These are phyloP conservation scores for Cynodonichthys magdalenae DNA, from an alignment of 2,797 vertebrate species.

Conservation along the genomic window DNA sequence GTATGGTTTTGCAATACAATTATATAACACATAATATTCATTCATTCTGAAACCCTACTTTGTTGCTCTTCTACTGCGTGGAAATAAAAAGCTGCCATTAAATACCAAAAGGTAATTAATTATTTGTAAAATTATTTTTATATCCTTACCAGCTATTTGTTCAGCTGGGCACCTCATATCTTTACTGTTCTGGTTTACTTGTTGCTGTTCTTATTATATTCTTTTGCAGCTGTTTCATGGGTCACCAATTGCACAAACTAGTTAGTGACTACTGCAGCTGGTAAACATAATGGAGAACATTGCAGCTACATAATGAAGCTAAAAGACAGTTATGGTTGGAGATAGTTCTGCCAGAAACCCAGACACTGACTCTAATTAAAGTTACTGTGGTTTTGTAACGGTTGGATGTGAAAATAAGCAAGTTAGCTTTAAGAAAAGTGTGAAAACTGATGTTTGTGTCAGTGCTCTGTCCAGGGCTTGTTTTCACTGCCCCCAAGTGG, in stretches of 20 bases:
- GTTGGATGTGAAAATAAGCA: not conserved
- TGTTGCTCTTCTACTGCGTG: slow-evolving; percentile 1
- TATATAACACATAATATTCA: not conserved
- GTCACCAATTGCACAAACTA: not conserved
- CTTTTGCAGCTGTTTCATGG: not conserved
- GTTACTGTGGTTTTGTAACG: not conserved
- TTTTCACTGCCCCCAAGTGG: slow-evolving; percentile 4
- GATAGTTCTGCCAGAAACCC: not conserved
- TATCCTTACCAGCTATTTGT: slow-evolving; percentile 13
- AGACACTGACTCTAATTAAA: slow-evolving; percentile 4
- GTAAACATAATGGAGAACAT: slow-evolving; percentile 6
- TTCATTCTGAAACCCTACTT: not conserved
- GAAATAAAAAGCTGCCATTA: not conserved
- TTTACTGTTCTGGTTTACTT: too few relatives aligned
- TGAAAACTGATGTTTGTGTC: not conserved
- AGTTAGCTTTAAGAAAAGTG: not conserved
- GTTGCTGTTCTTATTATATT: not conserved
- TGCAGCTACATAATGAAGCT: not conserved
- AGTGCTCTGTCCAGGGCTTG: not conserved
- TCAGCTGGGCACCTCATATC: not conserved
- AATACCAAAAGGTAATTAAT: slow-evolving; percentile 6
- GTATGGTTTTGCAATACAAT: slow-evolving; percentile 3
- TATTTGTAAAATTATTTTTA: slow-evolving; percentile 3
- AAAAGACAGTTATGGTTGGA: not conserved
- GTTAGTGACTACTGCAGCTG: not conserved